Base-by-base conservation (phyloP, 2,797 vertebrate species). In the Cottoperca gobio region DNA sequence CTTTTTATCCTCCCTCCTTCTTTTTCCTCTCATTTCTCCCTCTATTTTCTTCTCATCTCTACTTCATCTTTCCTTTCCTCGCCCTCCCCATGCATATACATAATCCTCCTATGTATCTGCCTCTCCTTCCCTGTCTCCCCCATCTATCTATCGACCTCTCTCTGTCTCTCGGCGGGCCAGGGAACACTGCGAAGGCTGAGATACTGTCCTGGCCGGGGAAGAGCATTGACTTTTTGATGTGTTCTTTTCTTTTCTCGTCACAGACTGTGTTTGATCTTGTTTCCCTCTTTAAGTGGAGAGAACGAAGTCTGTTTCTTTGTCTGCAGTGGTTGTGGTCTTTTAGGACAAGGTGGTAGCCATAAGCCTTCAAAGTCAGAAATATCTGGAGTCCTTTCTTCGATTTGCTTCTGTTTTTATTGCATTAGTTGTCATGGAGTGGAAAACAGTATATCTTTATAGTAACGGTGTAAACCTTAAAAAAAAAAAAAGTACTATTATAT, bases 391-490 rank as follows among this genome's bases (percentile, higher is more conserved):
- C 67, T 90, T 89, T 88, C 83, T 88, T 87, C 63, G 70, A 86
- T 94, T 92, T 88, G 75, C 79, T 90, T 93, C 89, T 91, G 78
- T 93, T 95, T 93, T 90, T 89, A 89, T 93, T 91, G 91, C 90
- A 91, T 94, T 95, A 92, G 93, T 95, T 94, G 94, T 96, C 92
- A 94, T 94, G 93, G 93, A 95, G 95, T 95, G 94, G 86, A 95
- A 92, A 91, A 91, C 90, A 79, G 92, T 94, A 93, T 94, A 93
- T 94, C 93, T 95, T 95, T 94, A 91, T 93, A 95, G 94, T 95
- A 94, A 94, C 81, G 89, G 91, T 94, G 93, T 94, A 89, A 95
- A 95, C 90, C 88, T 85, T 80, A 90, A 90, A 91, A 88, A 78
- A 80, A 24, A 83, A 88, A 92, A 85, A 92, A 94, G 74, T 91